Percentiles rank a stretch among this genome's conserved stretches.
phyloP scores from a whole-genome alignment of 2,888 invertebrate genomes.

The Tupiocoris notatus region DNA sequence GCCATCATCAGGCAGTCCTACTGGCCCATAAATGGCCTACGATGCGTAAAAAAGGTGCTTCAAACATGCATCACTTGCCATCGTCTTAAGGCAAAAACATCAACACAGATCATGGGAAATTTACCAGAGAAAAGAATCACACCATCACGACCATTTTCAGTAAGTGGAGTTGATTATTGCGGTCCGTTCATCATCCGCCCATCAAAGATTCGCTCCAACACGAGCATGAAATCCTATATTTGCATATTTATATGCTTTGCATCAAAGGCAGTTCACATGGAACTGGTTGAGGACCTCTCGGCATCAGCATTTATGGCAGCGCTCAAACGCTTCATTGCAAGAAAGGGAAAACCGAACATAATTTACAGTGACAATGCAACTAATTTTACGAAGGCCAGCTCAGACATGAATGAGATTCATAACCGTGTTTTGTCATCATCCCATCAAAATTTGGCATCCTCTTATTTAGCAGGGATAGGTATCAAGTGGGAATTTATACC shows the following conservation, averaged over 20 bases:
- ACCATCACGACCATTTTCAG: constrained; percentile 47
- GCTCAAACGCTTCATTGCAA: constrained; percentile 48
- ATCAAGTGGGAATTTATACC: constrained; percentile 22
- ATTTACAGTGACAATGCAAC: constrained; percentile 44
- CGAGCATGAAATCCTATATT: constrained; percentile 40
- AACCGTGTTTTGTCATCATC: too few species aligned
- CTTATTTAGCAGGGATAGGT: too few species aligned
- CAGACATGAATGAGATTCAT: too few species aligned
- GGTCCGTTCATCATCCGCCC: constrained; percentile 47
- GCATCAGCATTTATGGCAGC: constrained; percentile 48
- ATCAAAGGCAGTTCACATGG: constrained; percentile 50
- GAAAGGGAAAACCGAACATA: constrained; percentile 47
- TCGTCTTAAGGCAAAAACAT: background rate
- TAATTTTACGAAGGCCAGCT: background rate
- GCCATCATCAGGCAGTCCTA: background rate
- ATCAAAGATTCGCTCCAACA: constrained; percentile 24
- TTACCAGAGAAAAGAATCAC: background rate
- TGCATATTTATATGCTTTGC: constrained; percentile 50
- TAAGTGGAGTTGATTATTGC: constrained; percentile 50
- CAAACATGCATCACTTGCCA: background rate
- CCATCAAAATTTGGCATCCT: too few species aligned
- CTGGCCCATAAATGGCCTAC: background rate
- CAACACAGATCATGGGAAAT: constrained; percentile 6
- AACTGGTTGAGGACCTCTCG: constrained; percentile 48
- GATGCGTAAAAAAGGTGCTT: background rate